Evolutionary conservation across 2,113 vertebrate genomes (phyloP).

Genomic region (Hirundichthys speculiger): DNA sequence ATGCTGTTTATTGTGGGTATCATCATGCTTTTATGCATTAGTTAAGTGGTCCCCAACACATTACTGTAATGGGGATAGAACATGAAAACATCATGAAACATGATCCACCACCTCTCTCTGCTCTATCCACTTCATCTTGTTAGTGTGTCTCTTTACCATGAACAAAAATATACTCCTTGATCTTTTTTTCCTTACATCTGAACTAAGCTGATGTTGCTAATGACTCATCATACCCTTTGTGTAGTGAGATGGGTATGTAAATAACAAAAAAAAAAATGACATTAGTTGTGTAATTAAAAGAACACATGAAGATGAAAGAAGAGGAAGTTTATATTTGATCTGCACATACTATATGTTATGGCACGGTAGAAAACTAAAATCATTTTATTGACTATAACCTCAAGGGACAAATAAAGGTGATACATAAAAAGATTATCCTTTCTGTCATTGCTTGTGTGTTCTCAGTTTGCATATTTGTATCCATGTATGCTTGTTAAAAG

Average conservation of each 20-base stretch:
- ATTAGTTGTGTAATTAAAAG: neutral
- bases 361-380: slow-evolving; percentile 7
- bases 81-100: slow-evolving; percentile 88
- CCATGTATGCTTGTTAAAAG: slow-evolving; percentile 8
- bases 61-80: slow-evolving; percentile 86
- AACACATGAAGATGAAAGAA: slow-evolving; percentile 7
- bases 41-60: slow-evolving; percentile 86
- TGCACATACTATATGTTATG: neutral
- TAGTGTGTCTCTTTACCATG: slow-evolving; percentile 44
- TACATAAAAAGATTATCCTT: slow-evolving; percentile 2
- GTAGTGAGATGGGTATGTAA: slow-evolving; percentile 76
- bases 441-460: neutral
- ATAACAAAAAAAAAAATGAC: slow-evolving; percentile 63
- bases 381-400: slow-evolving; percentile 11
- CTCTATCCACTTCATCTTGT: slow-evolving; percentile 45
- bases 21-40: slow-evolving; percentile 74
- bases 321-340: slow-evolving; percentile 4
- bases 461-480: slow-evolving; percentile 23
- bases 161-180: slow-evolving; percentile 41
- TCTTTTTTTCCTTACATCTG: slow-evolving; percentile 53
- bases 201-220: slow-evolving; percentile 87
- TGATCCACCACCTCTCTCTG: slow-evolving; percentile 70
- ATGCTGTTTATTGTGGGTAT: slow-evolving; percentile 79
- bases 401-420: neutral
- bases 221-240: slow-evolving; percentile 79